A percentile compares a stretch with the other conserved stretches of the same genome.
phyloP scores from a whole-genome alignment of 1,140 invertebrate genomes.

The Saxidomus purpurata region DNA sequence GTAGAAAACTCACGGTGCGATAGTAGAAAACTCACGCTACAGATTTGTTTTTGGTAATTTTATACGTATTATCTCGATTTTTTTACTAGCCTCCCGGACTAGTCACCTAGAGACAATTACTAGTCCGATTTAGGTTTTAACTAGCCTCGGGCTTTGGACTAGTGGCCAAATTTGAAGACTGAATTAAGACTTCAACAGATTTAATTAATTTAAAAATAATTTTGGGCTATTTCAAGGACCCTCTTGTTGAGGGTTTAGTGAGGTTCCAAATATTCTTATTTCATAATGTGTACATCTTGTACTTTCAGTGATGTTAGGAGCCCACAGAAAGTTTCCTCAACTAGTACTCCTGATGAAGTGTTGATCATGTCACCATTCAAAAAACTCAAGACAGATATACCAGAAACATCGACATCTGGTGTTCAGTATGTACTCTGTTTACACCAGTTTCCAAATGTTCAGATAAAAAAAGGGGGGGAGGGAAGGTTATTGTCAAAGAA shows the following conservation, averaged over 20 bases:
- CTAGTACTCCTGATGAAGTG: slow-evolving; percentile 39
- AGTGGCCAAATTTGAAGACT: slow-evolving; percentile 37
- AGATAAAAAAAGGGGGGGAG: slow-evolving; percentile 41
- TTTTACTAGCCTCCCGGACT: slow-evolving; percentile 41
- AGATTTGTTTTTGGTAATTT: slow-evolving; percentile 42
- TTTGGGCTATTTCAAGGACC: slow-evolving; percentile 38
- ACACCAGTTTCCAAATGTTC: slow-evolving; percentile 43
- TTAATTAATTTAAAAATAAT: slow-evolving; percentile 43
- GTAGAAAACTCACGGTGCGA: slow-evolving; percentile 28
- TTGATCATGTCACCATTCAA: slow-evolving; percentile 42
- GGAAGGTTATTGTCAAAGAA: slow-evolving; percentile 43
- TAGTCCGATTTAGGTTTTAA: slow-evolving; percentile 37
- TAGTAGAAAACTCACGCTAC: slow-evolving; percentile 25
- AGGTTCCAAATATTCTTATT: slow-evolving; percentile 44
- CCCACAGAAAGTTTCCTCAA: slow-evolving; percentile 38
- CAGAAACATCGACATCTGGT: slow-evolving; percentile 42
- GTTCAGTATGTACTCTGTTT: slow-evolving; percentile 40
- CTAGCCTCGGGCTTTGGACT: slow-evolving; percentile 40
- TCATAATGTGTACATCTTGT: slow-evolving; percentile 39
- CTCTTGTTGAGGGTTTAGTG: slow-evolving; percentile 26
- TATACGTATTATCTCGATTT: slow-evolving; percentile 32
- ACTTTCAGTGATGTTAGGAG: slow-evolving; percentile 42
- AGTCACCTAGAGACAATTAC: slow-evolving; percentile 40
- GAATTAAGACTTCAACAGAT: slow-evolving; percentile 43
- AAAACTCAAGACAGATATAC: slow-evolving; percentile 40